A percentile compares a stretch with the other conserved stretches of the same genome.
Evolutionary conservation across 2,113 vertebrate genomes (phyloP).

Genomic region (Seriola aureovittata): DNA sequence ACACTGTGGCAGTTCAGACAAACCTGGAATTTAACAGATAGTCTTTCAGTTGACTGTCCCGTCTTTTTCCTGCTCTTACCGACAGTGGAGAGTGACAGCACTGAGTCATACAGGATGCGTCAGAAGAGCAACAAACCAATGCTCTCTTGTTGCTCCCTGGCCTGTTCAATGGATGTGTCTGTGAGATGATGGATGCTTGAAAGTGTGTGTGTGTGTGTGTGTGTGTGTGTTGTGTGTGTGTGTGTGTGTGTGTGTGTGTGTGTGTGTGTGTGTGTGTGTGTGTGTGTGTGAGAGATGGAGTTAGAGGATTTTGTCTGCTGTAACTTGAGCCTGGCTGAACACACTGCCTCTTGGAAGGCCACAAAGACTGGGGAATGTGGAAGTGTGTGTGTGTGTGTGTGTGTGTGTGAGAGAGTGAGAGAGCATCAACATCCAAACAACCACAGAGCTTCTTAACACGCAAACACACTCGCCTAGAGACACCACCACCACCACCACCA

Average conservation of each 20-base stretch:
- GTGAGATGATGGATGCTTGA: slow-evolving; percentile 59
- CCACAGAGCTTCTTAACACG: background rate
- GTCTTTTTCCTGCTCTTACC: slow-evolving; percentile 3
- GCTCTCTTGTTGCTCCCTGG: slow-evolving; percentile 47
- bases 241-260: background rate
- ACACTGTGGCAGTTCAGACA: background rate
- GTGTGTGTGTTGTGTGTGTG: background rate
- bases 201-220: slow-evolving; percentile 23
- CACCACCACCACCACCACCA: background rate
- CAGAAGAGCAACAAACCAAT: slow-evolving; percentile 37
- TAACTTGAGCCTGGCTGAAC: slow-evolving; percentile 72
- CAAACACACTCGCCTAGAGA: background rate
- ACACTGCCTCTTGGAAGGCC: slow-evolving; percentile 65
- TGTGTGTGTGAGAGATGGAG: slow-evolving; percentile 1
- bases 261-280: background rate
- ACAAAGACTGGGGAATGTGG: slow-evolving; percentile 67
- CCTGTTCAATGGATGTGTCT: slow-evolving; percentile 17
- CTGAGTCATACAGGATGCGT: slow-evolving; percentile 54
- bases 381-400: slow-evolving; percentile 48
- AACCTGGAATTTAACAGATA: background rate
- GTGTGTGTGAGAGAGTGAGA: background rate
- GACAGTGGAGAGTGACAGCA: slow-evolving; percentile 35
- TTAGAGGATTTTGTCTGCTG: slow-evolving; percentile 60
- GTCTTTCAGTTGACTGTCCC: slow-evolving; percentile 13
- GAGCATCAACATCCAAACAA: background rate